Conservation (phyloP, 1,140 invertebrate species). For the Bicyclus anynana region DNA sequence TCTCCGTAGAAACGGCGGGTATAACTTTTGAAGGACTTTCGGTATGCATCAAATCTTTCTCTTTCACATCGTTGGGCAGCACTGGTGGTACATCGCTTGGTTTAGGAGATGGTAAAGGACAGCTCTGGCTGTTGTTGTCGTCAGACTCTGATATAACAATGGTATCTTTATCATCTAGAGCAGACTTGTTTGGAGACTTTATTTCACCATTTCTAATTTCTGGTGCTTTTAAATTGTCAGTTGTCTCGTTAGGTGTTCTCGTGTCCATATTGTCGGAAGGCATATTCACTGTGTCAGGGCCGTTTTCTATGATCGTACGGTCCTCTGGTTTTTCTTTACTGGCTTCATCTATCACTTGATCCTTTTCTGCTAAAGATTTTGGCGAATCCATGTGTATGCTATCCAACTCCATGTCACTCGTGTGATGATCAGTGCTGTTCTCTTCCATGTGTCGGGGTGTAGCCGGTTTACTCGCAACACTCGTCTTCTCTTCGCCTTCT, state of each 20-base stretch:
- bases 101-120: constrained; percentile 66
- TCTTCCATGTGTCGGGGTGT: constrained; percentile 55
- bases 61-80: constrained; percentile 42
- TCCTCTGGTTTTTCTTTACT: constrained; percentile 28
- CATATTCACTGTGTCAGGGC: constrained; percentile 25
- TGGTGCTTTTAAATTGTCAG: constrained; percentile 31
- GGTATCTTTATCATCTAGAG: constrained; percentile 69
- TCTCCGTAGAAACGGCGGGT: constrained; percentile 69
- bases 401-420: constrained; percentile 72
- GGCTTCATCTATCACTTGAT: constrained; percentile 62
- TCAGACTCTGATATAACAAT: constrained; percentile 76
- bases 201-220: constrained; percentile 53
- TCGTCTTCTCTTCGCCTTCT: constrained; percentile 68
- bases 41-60: constrained; percentile 50
- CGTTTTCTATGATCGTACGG: constrained; percentile 35
- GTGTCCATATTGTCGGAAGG: constrained; percentile 25
- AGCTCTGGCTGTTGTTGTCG: constrained; percentile 72
- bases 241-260: constrained; percentile 18
- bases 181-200: constrained; percentile 42
- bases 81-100: constrained; percentile 40
- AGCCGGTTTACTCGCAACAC: constrained; percentile 48
- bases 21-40: constrained; percentile 63
- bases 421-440: constrained; percentile 64
- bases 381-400: constrained; percentile 72
- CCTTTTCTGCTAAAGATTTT: constrained; percentile 65